Percentiles rank a stretch among this genome's conserved stretches.
Conservation (phyloP, 2,797 vertebrate genomes). For the Phoeniculus purpureus region DNA sequence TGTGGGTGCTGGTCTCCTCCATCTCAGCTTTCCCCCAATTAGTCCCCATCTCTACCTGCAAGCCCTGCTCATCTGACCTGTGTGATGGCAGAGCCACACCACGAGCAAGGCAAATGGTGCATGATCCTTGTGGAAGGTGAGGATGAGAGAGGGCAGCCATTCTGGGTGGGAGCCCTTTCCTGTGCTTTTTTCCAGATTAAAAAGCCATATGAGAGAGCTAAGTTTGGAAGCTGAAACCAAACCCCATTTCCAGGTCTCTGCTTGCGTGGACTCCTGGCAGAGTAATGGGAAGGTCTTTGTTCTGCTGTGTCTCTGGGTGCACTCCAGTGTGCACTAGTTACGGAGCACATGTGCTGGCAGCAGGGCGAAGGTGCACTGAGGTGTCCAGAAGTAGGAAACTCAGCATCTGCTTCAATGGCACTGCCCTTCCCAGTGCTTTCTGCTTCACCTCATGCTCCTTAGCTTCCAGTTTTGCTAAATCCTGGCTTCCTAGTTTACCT, state of each 20-base stretch:
- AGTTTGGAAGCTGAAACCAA: background rate
- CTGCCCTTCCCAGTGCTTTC: background rate
- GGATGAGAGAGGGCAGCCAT: background rate
- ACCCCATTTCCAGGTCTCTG: background rate
- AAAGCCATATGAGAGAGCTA: background rate
- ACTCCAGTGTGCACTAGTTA: background rate
- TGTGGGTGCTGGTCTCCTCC: background rate
- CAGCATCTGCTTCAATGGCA: background rate
- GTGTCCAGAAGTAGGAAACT: background rate
- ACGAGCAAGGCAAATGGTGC: background rate
- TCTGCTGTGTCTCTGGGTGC: background rate
- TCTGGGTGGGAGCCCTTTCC: background rate
- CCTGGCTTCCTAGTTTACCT: background rate
- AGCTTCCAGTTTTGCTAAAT: background rate
- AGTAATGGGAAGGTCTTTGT: background rate
- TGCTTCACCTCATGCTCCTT: background rate
- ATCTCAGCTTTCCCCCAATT: background rate
- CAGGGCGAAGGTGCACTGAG: background rate
- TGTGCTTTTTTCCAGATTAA: background rate
- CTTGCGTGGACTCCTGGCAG: background rate
- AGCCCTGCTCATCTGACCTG: background rate
- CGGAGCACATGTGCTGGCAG: background rate
- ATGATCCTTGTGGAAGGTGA: background rate
- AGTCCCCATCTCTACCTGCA: background rate
- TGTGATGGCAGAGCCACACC: background rate